These are phyloP conservation scores for Colletes collaris DNA, from an alignment of 2,888 invertebrate genomes.

Conservation along the genomic window DNA sequence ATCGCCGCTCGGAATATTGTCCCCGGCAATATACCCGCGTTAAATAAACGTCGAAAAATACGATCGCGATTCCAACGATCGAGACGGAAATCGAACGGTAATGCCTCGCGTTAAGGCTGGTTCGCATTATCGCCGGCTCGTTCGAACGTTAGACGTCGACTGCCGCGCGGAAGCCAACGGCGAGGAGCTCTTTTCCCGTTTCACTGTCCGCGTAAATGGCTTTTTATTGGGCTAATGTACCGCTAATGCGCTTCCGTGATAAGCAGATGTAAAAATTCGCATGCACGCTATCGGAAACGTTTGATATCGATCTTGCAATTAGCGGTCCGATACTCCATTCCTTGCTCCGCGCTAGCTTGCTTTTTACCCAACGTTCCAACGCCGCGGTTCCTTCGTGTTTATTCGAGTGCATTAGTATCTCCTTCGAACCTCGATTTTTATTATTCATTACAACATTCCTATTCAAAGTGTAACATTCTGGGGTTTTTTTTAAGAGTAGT, in stretches of 20 bases:
- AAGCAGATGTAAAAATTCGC: constrained; percentile 19
- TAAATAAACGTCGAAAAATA: constrained; percentile 43
- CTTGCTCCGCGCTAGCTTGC: no score
- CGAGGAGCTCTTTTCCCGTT: constrained; percentile 1
- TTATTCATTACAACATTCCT: no score
- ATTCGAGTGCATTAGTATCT: no score
- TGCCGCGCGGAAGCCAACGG: not conserved
- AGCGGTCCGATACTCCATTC: not conserved
- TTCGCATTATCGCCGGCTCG: constrained; percentile 34
- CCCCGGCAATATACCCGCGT: constrained; percentile 53
- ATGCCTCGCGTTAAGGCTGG: constrained; percentile 41
- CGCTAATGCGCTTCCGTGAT: constrained; percentile 26
- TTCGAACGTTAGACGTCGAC: constrained; percentile 7
- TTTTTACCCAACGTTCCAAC: no score
- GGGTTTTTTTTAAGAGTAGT: no score
- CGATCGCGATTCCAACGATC: constrained; percentile 16
- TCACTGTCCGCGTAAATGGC: constrained; percentile 24
- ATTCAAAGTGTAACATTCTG: no score
- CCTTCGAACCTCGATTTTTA: no score
- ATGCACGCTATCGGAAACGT: constrained; percentile 6
- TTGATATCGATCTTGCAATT: constrained; percentile 45
- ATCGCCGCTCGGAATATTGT: constrained; percentile 55
- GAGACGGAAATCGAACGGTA: constrained; percentile 23
- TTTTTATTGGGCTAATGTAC: constrained; percentile 34
- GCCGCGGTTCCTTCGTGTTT: no score